A percentile compares a stretch with the other conserved stretches of the same genome.
phyloP scores from a whole-genome alignment of 2,888 invertebrate genomes.

The Dicycla oo region DNA sequence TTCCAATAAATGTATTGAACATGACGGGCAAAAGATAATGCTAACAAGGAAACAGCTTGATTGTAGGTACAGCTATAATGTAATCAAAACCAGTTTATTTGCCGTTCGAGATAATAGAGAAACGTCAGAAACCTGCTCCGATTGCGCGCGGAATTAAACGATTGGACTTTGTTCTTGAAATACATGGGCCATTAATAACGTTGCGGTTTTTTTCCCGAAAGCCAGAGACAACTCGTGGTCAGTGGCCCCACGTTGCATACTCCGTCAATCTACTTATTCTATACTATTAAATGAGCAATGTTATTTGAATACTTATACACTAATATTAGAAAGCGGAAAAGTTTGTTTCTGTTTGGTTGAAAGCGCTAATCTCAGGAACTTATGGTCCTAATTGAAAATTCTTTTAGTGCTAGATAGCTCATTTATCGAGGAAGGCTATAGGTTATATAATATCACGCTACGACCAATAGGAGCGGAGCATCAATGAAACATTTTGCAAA shows the following conservation, averaged over 20 bases:
- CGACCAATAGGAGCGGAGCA: too few relatives aligned
- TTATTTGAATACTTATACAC: too few relatives aligned
- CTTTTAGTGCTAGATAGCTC: too few relatives aligned
- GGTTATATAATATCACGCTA: too few relatives aligned
- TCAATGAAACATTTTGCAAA: too few relatives aligned
- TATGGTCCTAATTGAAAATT: too few relatives aligned
- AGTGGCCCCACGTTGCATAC: neutral
- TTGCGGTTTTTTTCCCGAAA: conserved; percentile 15
- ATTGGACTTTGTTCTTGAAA: conserved; percentile 26
- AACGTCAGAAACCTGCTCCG: conserved; percentile 40
- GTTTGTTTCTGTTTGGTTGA: too few relatives aligned
- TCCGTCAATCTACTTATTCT: neutral
- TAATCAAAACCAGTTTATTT: conserved; percentile 54
- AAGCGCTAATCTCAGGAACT: too few relatives aligned
- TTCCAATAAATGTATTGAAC: conserved; percentile 27
- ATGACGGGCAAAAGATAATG: conserved; percentile 20
- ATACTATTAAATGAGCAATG: too few relatives aligned
- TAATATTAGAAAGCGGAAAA: too few relatives aligned
- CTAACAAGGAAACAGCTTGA: conserved; percentile 49
- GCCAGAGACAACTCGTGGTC: neutral
- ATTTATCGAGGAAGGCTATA: too few relatives aligned
- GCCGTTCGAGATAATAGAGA: conserved; percentile 32
- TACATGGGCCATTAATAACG: neutral
- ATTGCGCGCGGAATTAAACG: conserved; percentile 18
- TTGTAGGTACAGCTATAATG: conserved; percentile 24